phyloP scores from a whole-genome alignment of 92 coral and sea anemone genomes.

The Chrysogorgia sp. region DNA sequence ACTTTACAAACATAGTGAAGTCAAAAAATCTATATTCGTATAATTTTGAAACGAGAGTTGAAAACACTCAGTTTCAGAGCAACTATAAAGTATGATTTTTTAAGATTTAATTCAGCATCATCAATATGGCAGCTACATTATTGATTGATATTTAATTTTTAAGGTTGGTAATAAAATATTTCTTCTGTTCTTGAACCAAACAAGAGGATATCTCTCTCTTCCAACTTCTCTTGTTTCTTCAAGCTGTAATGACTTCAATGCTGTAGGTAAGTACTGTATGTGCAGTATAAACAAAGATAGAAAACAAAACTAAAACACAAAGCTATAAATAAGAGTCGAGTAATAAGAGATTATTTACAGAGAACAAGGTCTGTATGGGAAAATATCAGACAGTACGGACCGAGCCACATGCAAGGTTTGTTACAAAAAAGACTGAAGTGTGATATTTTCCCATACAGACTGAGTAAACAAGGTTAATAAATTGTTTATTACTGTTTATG shows the following conservation, averaged over 20 bases:
- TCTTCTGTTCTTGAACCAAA: slow-evolving; percentile 78
- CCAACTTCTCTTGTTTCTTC: slow-evolving; percentile 71
- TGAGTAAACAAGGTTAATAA: too few species aligned
- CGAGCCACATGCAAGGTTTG: too few species aligned
- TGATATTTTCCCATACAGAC: too few species aligned
- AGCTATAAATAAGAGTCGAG: too few species aligned
- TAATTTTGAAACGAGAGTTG: background rate
- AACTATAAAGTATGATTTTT: slow-evolving; percentile 14
- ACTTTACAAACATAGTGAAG: slow-evolving; percentile 6
- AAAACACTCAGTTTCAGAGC: background rate
- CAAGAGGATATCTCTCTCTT: slow-evolving; percentile 76
- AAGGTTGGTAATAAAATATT: slow-evolving; percentile 90
- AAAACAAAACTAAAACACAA: too few species aligned
- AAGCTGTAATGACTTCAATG: slow-evolving; percentile 82
- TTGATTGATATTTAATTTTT: background rate
- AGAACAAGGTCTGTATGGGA: too few species aligned
- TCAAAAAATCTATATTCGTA: slow-evolving; percentile 30
- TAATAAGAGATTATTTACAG: too few species aligned
- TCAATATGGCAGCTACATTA: too few species aligned
- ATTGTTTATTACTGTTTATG: too few species aligned
- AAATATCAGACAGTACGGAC: too few species aligned
- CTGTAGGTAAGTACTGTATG: slow-evolving; percentile 67
- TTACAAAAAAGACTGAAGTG: too few species aligned
- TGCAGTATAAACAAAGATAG: background rate
- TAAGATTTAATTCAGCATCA: too few species aligned